A percentile compares a stretch with the other conserved stretches of the same genome.
phyloP scores from a whole-genome alignment of 2,888 invertebrate genomes.

The Tenthredo scrophulariae region DNA sequence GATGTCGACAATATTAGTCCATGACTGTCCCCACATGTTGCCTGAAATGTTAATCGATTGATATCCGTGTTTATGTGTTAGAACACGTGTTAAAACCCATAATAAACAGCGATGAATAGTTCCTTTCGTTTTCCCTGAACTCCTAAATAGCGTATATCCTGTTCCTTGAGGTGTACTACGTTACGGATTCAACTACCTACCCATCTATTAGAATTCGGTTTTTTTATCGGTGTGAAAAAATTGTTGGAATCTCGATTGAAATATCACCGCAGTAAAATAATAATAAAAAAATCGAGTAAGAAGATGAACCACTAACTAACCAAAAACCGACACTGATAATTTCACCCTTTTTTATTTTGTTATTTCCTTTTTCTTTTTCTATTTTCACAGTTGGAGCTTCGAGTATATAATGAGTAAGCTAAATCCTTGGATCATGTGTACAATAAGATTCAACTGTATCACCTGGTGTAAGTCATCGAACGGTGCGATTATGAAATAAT shows the following conservation, averaged over 20 bases:
- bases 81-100: background rate
- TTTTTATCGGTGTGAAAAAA: background rate
- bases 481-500: slow-evolving; percentile 38
- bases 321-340: too few species aligned
- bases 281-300: background rate
- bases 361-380: background rate
- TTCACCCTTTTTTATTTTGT: too few species aligned
- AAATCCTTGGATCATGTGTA: background rate
- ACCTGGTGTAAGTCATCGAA: background rate
- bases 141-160: background rate
- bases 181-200: background rate
- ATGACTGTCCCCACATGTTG: slow-evolving; percentile 95
- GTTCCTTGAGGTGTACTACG: background rate
- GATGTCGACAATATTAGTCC: slow-evolving; percentile 90
- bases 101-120: background rate
- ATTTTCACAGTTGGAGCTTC: background rate
- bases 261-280: background rate
- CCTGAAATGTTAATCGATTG: slow-evolving; percentile 74
- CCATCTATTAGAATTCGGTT: background rate
- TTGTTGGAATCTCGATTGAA: background rate
- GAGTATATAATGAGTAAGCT: background rate
- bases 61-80: background rate
- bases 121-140: background rate
- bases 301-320: background rate
- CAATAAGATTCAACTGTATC: background rate